Base-by-base conservation (phyloP, 2,888 invertebrate genomes). In the Drosophila antonietae region DNA sequence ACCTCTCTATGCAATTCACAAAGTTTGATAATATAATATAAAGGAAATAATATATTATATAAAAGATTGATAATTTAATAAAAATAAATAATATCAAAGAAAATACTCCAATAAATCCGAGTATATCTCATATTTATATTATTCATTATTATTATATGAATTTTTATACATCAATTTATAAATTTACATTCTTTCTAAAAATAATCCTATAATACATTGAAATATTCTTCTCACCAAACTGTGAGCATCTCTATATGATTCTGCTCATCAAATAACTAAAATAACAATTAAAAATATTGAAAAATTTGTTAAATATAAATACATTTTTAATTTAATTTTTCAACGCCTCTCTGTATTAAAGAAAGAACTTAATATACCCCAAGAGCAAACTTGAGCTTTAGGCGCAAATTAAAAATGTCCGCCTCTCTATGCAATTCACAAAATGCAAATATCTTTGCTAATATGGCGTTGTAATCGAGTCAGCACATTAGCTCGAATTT, bases 361-460 rank as follows among this genome's bases (percentile, higher is more conserved):
- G 47, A 61, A 3, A 15, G 7, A 52, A 35, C 18, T 5, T 31
- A 3, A 6, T 31, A 49, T 18, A 3, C n/a, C n/a, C n/a, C 10
- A 31, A 49, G n/a, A 10, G 10, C 12, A 10, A 53, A 37, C 2
- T 10, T 41, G 8, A 47, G 12, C 1, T 12, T 3, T 39, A 20
- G 23, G 20, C 18, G 10, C 6, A 35, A 57, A 57, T 52, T 43
- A 20, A 33, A 33, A 61, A 15, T 9, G 33, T 8, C 14, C 5
- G 56, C 62, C 62, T 37, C 35, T 35, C 49, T 51, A n/a, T 41
- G 52, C 39, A 46, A 46, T 59, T 20, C 49, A 18, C 20, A 57
- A 68, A 75, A 79, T 82, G 83, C 68, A 58, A 79, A 75, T 80
- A 15, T 53, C 64, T 59, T 66, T 15, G 56, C 18, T 33, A 33